Evolutionary conservation across 2,888 invertebrate species (phyloP), one percentile per base, ranked within the genome.

Genomic region (Pachycephus smyrnensis): DNA sequence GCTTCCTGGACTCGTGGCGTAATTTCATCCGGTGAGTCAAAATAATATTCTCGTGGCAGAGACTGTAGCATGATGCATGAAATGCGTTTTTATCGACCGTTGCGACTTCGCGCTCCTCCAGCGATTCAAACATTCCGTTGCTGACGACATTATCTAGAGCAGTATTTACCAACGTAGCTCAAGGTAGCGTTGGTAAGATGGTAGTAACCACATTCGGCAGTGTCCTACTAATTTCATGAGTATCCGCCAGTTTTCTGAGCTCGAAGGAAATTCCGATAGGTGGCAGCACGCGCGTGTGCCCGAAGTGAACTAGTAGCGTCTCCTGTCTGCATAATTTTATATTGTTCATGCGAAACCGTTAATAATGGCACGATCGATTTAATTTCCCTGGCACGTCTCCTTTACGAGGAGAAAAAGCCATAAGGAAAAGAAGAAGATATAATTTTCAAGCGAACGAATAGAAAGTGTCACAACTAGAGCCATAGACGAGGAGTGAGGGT

Each of bases 1-100:
- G 88, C 11, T 91, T 91, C 73, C 76, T 91, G 73, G 89, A 91
- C 35, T 82, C 85, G 4, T 91, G 91, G 91, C 88, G 88, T 73
- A 86, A 87, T 37, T 91, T 90, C 80, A 83, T 90, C 81, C 88
- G 91, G 91, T 91, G 77, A 90, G 90, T 89, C 68, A n/a, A 75
- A 55, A 71, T 35, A 69, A 12, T 77, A 37, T 74, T 30, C 23
- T 55, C 2, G 0, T 11, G 31, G 15, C 30, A 68, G 33, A 30
- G 23, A 35, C 15, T 23, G 11, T 15, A 23, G 32, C 15, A 32
- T 23, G 15, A 30, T 15, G 37, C 37, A 74, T 36, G 74, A 15
- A 30, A 35, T 35, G 37, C 37, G 30, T 23, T 55, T 23, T 23
- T 55, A 55, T 23, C 55, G 55, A 55, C 23, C 55, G 9, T 23